Evolutionary conservation across 2,113 vertebrate genomes (phyloP), one percentile per base, ranked within the genome.

Genomic region (Circaetus cinerascens): DNA sequence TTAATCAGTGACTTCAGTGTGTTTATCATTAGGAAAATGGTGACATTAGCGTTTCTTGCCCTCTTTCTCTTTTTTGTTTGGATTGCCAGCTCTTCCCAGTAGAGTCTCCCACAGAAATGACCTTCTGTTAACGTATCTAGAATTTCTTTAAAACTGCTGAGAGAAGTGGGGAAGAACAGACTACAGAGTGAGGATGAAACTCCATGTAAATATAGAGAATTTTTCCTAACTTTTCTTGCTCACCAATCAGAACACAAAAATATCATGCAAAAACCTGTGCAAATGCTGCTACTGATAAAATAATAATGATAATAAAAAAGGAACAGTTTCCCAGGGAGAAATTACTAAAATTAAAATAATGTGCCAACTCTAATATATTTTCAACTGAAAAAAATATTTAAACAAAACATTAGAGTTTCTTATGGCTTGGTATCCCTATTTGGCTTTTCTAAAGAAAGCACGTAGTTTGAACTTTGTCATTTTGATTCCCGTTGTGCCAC

Each of bases 251-350:
- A 75, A 84, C 5, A 64, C 8, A 32, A 9, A 55, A 77, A 62
- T 40, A n/a, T 20, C 16, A 21, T 20, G 11, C 4, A 38, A 90
- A 92, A 38, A 32, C 7, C 5, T 32, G 11, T 29, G 15, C 2
- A 69, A 72, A 66, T 36, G 41, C 5, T 80, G 30, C n/a, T 73
- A 21, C 6, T 25, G 13, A 34, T 15, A 50, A 82, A 36, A 8
- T 9, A 81, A 29, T 32, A 55, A 62, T 13, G 7, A 36, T 22
- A 53, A 36, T 15, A 2, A 7, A 80, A 71, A 84, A 34, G 0
- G 0, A 67, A 46, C 19, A 0, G 1, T 72, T 82, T 82, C 7
- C 9, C 17, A 45, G 4, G 19, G 10, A 68, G 15, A 90, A 90
- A 56, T 43, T 13, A 34, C 2, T 63, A 27, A 45, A 81, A 75